Base-by-base conservation (phyloP, 1,140 invertebrate species). In the Lutraria rhynchaena region DNA sequence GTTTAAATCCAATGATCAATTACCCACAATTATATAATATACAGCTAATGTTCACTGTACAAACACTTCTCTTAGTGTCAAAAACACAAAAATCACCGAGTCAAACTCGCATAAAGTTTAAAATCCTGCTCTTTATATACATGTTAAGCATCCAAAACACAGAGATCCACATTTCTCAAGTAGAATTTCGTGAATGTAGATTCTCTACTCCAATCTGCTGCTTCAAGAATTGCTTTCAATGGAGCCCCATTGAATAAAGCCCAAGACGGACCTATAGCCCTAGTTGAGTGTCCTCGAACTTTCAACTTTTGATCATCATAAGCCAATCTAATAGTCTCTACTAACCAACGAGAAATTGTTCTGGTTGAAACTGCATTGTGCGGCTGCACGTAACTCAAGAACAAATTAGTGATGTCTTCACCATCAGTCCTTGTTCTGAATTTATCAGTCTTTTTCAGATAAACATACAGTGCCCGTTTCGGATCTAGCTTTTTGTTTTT, bases 151-250 rank as follows among this genome's bases (percentile, higher is more conserved):
- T 61, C 13, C n/a, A 67, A 24, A 67, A 67, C 35, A 41, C 24
- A 11, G 7, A n/a, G n/a, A 67, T 44, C 7, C 13, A 67, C 22
- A 3, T 46, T 46, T 22, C 63, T 44, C n/a, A 44, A 15, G 46
- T 67, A 67, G 17, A 67, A 67, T 5, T 22, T 15, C 2, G n/a
- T 67, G 27, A 67, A 67, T 1, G 44, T 67, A 24, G 63, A n/a
- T 29, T 67, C 63, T 22, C 37, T 67, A 3, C 15, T 37, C 44
- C 63, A 67, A 24, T 67, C 63, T 67, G 63, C 63, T 67, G 63
- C n/a, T 44, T 41, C 63, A 1, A 44, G 22, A 44, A 44, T 46
- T 1, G 63, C 41, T 44, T 1, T 5, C 9, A 67, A 15, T 7
- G 13, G 19, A 4, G 63, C 63, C 3, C 63, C 63, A 1, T 67